phyloP scores from a whole-genome alignment of 2,113 vertebrate species.

The Xenus cinereus region DNA sequence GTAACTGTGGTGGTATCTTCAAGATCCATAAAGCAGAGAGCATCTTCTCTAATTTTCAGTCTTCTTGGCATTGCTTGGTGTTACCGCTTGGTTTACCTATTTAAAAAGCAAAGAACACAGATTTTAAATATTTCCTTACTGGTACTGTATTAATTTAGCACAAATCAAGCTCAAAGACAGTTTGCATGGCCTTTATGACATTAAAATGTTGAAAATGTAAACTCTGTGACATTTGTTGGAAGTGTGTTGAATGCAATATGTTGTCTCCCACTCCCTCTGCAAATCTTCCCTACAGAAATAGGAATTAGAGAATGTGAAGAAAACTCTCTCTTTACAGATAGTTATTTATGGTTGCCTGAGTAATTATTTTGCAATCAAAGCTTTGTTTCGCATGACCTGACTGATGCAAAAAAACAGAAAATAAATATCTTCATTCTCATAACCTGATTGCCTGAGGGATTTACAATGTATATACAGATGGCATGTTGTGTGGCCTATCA shows the following conservation, averaged over 20 bases:
- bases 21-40: background rate
- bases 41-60: background rate
- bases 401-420: background rate
- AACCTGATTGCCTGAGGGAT: background rate
- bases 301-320: background rate
- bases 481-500: background rate
- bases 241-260: background rate
- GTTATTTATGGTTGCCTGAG: background rate
- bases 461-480: background rate
- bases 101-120: background rate
- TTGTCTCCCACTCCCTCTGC: background rate
- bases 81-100: background rate
- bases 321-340: background rate
- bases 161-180: background rate
- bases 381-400: background rate
- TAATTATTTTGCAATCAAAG: constrained; percentile 18
- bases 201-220: background rate
- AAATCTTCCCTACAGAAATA: background rate
- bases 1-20: background rate
- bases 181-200: background rate
- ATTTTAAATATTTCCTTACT: constrained; percentile 45
- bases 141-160: constrained; percentile 21
- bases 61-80: background rate
- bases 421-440: background rate
- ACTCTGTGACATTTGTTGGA: background rate